These are phyloP conservation scores for Campoletis sonorensis DNA, from an alignment of 1,140 invertebrate genomes.

Conservation along the genomic window DNA sequence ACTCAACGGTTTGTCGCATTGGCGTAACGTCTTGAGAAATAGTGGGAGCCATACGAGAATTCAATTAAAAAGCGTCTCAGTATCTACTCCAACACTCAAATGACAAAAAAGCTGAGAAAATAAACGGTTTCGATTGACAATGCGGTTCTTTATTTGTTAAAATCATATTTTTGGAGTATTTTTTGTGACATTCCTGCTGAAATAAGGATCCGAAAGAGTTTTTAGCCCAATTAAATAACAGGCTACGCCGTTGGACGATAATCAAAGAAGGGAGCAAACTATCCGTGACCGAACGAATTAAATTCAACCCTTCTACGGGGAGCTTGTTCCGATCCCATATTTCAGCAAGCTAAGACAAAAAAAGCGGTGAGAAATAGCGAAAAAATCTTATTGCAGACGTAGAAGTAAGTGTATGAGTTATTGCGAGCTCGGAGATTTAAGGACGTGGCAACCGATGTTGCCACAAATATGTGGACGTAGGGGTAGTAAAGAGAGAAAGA, in stretches of 20 bases:
- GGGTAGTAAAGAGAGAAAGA: neutral
- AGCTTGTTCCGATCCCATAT: too few species aligned
- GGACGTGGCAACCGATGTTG: neutral
- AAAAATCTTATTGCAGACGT: neutral
- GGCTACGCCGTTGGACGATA: conserved; percentile 59
- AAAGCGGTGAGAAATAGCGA: too few species aligned
- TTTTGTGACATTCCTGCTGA: too few species aligned
- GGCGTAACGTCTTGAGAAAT: conserved; percentile 58
- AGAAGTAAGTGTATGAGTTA: neutral
- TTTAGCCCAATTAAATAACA: conserved; percentile 56
- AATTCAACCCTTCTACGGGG: neutral
- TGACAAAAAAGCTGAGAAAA: too few species aligned
- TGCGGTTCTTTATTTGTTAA: too few species aligned
- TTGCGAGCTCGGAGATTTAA: conserved; percentile 27
- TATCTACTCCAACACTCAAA: too few species aligned
- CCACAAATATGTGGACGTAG: neutral
- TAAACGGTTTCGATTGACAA: too few species aligned
- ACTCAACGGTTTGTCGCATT: conserved; percentile 54
- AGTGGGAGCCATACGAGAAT: too few species aligned
- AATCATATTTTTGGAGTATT: too few species aligned
- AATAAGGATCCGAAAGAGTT: too few species aligned
- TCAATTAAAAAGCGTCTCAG: too few species aligned
- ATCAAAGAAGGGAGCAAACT: neutral
- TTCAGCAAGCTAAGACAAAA: too few species aligned
- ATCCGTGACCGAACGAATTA: conserved; percentile 34